These are phyloP conservation scores for Astur gentilis DNA, from an alignment of 2,113 vertebrate species.

Conservation along the genomic window DNA sequence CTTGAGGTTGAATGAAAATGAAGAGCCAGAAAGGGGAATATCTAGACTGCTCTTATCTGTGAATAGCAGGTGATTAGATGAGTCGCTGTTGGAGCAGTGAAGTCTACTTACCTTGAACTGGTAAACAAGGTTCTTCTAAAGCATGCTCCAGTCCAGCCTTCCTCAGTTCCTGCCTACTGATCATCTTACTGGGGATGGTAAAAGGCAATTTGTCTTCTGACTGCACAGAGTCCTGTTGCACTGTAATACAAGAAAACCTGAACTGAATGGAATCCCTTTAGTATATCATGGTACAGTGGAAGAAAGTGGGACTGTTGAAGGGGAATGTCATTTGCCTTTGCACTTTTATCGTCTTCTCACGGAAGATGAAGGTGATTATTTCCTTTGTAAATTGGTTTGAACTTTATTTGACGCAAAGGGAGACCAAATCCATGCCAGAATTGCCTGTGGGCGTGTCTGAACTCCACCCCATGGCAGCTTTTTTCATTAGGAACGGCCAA, in stretches of 20 bases:
- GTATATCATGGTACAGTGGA: neutral
- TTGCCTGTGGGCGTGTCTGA: neutral
- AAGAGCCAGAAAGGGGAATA: neutral
- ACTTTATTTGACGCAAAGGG: neutral
- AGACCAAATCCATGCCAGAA: neutral
- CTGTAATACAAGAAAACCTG: neutral
- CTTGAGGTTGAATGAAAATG: neutral
- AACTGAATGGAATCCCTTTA: neutral
- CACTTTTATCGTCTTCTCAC: neutral
- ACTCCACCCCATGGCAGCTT: neutral
- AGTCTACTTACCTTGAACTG: neutral
- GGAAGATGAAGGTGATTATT: neutral
- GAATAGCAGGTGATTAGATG: neutral
- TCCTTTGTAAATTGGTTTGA: neutral
- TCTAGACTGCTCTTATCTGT: neutral
- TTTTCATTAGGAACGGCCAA: neutral
- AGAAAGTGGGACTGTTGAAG: neutral
- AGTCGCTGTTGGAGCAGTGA: neutral
- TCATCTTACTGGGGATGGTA: fast-evolving
- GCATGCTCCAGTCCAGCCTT: neutral
- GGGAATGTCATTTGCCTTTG: neutral
- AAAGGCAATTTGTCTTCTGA: neutral
- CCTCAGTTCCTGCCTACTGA: neutral
- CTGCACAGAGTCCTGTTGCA: neutral
- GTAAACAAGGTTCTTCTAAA: neutral